Evolutionary conservation across 2,113 vertebrate species (phyloP).

Genomic region (Alaudala cheleensis): DNA sequence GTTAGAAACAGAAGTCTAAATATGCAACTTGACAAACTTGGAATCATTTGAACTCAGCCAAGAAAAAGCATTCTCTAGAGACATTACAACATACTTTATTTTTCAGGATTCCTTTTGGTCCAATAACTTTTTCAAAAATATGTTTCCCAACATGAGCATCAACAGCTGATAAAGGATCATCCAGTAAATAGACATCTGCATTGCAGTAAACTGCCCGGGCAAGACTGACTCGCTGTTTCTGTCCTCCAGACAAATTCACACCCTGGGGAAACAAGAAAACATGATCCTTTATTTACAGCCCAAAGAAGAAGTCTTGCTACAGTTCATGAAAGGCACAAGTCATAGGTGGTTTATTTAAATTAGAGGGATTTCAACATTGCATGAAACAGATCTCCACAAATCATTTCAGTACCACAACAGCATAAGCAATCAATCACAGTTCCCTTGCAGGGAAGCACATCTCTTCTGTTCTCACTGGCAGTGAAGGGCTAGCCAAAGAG

Average conservation of each 20-base stretch:
- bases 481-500: not conserved
- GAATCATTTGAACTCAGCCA: not conserved
- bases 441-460: not conserved
- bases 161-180: constrained; percentile 93
- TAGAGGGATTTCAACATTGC: not conserved
- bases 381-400: not conserved
- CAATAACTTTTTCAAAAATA: constrained; percentile 93
- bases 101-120: constrained; percentile 89
- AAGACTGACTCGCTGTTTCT: constrained; percentile 93
- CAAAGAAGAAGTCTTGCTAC: not conserved
- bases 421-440: not conserved
- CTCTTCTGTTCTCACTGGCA: not conserved
- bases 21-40: not conserved
- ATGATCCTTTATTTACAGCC: not conserved
- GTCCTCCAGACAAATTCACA: constrained; percentile 93
- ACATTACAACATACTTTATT: constrained; percentile 77
- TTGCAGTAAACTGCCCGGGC: constrained; percentile 90
- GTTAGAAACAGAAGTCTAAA: not conserved
- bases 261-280: constrained; percentile 75
- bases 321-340: not conserved
- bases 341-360: not conserved
- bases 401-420: not conserved
- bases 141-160: constrained; percentile 94
- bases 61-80: not conserved
- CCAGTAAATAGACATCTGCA: constrained; percentile 85